phyloP scores from a whole-genome alignment of 2,797 vertebrate genomes.

The Antennarius maculatus region DNA sequence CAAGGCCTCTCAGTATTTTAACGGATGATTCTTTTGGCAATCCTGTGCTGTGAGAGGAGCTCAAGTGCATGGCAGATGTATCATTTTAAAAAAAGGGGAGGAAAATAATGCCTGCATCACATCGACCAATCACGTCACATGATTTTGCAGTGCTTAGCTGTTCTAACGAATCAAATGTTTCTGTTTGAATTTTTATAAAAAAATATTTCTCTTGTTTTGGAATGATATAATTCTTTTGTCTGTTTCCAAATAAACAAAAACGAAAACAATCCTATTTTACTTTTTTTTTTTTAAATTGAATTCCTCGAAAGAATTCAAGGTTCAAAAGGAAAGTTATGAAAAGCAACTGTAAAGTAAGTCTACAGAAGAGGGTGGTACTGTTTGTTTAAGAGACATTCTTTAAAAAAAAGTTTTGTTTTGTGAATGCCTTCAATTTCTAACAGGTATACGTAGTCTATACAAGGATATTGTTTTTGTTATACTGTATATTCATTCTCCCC shows the following conservation, averaged over 20 bases:
- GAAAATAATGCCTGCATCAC: constrained; percentile 37
- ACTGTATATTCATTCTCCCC: constrained; percentile 15
- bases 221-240: background rate
- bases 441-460: too few species aligned
- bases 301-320: background rate
- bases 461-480: too few species aligned
- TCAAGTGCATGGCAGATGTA: constrained; percentile 65
- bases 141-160: constrained; percentile 7
- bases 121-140: constrained; percentile 48
- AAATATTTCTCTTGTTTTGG: background rate
- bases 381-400: too few species aligned
- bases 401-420: too few species aligned
- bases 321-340: background rate
- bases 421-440: too few species aligned
- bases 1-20: constrained; percentile 65
- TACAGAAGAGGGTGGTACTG: too few species aligned
- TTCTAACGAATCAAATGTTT: constrained; percentile 64
- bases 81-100: constrained; percentile 76
- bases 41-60: constrained; percentile 41
- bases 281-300: too few species aligned
- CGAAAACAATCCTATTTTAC: too few species aligned
- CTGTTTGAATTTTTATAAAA: constrained; percentile 22
- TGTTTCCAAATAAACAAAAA: background rate
- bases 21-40: constrained; percentile 69
- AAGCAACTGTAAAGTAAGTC: background rate